Percentiles rank a stretch among this genome's conserved stretches.
phyloP scores from a whole-genome alignment of 2,113 vertebrate genomes.

The Aleadryas rufinucha region DNA sequence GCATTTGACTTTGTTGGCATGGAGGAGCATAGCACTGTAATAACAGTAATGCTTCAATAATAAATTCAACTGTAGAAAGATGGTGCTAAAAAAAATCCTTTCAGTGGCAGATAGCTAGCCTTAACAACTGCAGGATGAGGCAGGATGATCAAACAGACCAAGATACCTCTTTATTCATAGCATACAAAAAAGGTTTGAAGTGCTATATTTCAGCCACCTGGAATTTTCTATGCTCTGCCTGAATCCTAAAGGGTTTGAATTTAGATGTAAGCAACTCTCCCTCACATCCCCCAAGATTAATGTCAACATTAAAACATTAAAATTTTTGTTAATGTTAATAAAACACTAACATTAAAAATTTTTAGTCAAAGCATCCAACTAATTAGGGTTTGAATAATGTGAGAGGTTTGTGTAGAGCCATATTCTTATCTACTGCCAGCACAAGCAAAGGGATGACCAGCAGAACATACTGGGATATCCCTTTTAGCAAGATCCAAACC shows the following conservation, averaged over 20 bases:
- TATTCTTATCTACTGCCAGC: not conserved
- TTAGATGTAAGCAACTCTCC: not conserved
- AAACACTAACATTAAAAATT: not conserved
- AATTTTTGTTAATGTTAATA: not conserved
- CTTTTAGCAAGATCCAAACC: not conserved
- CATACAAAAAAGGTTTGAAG: not conserved
- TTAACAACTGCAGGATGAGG: not conserved
- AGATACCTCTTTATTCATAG: not conserved
- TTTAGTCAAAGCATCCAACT: not conserved
- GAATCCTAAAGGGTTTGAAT: not conserved
- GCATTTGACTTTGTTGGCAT: not conserved
- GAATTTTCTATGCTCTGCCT: not conserved
- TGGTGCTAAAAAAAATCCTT: not conserved
- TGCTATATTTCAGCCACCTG: not conserved
- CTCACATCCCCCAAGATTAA: accelerated
- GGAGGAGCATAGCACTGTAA: not conserved
- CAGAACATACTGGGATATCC: not conserved
- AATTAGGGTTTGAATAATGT: not conserved
- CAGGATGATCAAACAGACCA: not conserved
- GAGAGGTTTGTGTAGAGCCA: not conserved
- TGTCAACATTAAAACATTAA: not conserved
- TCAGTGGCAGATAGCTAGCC: not conserved
- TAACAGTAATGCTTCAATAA: not conserved
- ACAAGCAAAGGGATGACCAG: not conserved
- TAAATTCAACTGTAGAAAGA: not conserved